phyloP scores from a whole-genome alignment of 1,140 invertebrate genomes.

The Brachionus rotundiformis region DNA sequence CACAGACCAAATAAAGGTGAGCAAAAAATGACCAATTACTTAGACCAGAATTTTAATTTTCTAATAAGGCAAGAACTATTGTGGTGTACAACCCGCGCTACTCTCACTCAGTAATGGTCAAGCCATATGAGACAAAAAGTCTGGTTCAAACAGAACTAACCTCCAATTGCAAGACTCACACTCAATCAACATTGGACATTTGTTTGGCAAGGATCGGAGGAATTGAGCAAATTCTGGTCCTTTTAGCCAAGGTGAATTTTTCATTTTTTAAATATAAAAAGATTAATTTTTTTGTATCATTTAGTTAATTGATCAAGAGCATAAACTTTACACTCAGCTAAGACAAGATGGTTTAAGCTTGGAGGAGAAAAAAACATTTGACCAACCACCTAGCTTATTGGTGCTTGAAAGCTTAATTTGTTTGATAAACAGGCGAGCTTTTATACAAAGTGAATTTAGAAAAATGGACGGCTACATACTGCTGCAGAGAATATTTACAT shows the following conservation, averaged over 20 bases:
- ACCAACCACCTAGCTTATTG: neutral
- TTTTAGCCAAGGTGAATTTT: constrained; percentile 35
- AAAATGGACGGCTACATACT: constrained; percentile 41
- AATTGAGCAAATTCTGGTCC: constrained; percentile 23
- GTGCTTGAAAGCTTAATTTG: neutral
- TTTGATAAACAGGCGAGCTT: constrained; percentile 8
- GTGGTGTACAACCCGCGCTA: constrained; percentile 32
- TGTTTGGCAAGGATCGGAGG: constrained; percentile 27
- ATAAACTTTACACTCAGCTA: neutral
- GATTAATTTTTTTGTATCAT: neutral
- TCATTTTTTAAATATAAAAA: neutral
- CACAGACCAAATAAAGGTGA: constrained; percentile 35
- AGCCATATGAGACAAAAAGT: neutral
- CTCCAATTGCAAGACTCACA: neutral
- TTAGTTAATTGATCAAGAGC: constrained; percentile 38
- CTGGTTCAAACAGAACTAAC: neutral
- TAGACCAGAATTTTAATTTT: neutral
- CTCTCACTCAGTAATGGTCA: neutral
- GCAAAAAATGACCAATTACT: neutral
- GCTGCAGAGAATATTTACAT: constrained; percentile 34
- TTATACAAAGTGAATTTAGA: constrained; percentile 21
- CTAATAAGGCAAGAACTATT: neutral
- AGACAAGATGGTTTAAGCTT: neutral
- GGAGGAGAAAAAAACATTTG: neutral
- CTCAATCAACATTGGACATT: constrained; percentile 1